Conservation (phyloP, 2,113 vertebrate species). For the Poicephalus meyeri region DNA sequence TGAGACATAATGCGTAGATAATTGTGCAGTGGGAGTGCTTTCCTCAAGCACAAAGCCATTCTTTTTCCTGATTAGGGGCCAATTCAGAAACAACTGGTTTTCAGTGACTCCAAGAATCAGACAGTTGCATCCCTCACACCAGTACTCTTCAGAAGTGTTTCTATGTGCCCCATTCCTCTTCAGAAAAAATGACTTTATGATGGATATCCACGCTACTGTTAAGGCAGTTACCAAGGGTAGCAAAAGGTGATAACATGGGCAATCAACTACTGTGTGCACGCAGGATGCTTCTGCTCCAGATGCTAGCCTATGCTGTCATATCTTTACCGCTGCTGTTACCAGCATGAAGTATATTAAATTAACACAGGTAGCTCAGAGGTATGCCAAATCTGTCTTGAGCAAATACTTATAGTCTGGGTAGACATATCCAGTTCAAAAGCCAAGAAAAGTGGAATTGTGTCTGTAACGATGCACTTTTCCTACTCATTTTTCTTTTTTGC, state of each 20-base stretch:
- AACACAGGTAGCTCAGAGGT: neutral
- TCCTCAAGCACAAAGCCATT: neutral
- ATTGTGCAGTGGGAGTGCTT: neutral
- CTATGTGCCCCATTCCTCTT: neutral
- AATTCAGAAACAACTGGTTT: neutral
- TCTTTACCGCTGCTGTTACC: neutral
- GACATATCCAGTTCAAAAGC: slow-evolving; percentile 48
- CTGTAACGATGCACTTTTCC: neutral
- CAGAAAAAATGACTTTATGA: neutral
- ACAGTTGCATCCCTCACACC: neutral
- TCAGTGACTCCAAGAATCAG: neutral
- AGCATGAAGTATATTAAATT: neutral
- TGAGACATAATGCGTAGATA: neutral
- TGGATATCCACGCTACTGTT: neutral
- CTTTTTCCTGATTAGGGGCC: neutral
- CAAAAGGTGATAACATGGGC: neutral
- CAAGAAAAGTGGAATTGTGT: slow-evolving; percentile 26
- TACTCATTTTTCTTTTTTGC: slow-evolving; percentile 12
- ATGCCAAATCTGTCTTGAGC: neutral
- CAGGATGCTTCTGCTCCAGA: neutral
- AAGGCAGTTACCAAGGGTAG: neutral
- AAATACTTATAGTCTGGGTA: slow-evolving; percentile 50
- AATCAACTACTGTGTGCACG: fast-evolving
- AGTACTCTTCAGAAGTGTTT: neutral
- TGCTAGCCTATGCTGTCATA: neutral